Evolutionary conservation across 2,797 vertebrate genomes (phyloP).

Genomic region (Clarias laeviceps): DNA sequence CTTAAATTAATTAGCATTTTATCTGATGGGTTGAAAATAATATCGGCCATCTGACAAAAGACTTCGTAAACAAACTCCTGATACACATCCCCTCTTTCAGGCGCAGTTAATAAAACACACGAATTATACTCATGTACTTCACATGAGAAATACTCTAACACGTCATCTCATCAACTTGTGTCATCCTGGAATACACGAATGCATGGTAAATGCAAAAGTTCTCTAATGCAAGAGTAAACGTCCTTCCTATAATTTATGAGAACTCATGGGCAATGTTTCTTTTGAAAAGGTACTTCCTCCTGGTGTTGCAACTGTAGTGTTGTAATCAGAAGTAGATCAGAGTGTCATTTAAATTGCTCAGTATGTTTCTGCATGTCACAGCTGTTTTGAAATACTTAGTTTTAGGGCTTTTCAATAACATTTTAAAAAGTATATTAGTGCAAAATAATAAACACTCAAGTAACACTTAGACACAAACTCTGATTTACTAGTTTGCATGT

Average conservation of each 20-base stretch:
- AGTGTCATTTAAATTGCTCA: background rate
- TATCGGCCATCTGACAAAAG: background rate
- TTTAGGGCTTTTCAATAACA: background rate
- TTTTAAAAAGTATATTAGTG: background rate
- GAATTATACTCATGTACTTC: background rate
- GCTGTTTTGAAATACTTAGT: background rate
- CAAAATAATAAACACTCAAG: background rate
- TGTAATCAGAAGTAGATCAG: background rate
- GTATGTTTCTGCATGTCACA: background rate
- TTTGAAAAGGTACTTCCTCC: constrained; percentile 25
- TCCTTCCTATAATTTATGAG: constrained; percentile 13
- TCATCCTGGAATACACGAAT: background rate
- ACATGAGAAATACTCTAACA: background rate
- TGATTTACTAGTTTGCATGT: background rate
- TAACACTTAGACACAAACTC: background rate
- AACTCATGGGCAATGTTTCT: constrained; percentile 22
- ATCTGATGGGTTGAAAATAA: background rate
- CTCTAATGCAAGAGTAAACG: constrained; percentile 28
- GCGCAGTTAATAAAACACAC: background rate
- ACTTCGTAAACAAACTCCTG: background rate
- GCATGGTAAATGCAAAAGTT: background rate
- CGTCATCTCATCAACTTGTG: background rate
- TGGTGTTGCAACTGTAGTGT: constrained; percentile 9
- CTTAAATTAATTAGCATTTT: background rate
- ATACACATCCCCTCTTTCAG: background rate